Conservation (phyloP, 2,888 invertebrate species). For the Calameuta idolon region DNA sequence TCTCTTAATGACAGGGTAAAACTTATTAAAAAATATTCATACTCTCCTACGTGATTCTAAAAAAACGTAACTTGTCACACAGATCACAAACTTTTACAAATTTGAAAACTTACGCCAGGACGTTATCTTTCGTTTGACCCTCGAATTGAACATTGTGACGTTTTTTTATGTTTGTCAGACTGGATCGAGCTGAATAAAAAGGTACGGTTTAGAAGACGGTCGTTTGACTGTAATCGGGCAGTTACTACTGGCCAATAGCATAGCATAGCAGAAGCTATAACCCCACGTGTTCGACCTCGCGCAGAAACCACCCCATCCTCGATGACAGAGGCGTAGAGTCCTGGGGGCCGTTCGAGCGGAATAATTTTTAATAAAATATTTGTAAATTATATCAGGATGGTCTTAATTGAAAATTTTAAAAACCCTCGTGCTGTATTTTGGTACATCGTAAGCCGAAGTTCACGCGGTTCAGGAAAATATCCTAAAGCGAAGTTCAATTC, state of each 20-base stretch:
- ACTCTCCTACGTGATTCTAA: background rate
- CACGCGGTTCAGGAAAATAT: background rate
- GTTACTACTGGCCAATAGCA: slow-evolving; percentile 4
- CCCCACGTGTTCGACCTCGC: slow-evolving; percentile 9
- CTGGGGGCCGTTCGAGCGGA: background rate
- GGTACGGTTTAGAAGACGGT: background rate
- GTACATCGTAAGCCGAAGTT: background rate
- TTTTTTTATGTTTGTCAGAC: background rate
- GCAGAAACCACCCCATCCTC: slow-evolving; percentile 7
- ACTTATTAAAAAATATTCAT: background rate
- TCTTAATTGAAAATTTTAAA: background rate
- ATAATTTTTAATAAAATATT: background rate
- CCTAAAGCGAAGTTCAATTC: background rate
- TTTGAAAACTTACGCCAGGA: slow-evolving; percentile 18
- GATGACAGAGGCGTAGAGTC: background rate
- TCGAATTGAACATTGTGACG: slow-evolving; percentile 19
- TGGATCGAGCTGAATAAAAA: background rate
- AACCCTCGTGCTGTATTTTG: background rate
- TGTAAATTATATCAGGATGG: background rate
- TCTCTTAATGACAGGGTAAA: background rate
- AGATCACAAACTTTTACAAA: background rate
- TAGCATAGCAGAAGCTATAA: background rate
- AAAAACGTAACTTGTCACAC: background rate
- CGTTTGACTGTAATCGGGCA: background rate
- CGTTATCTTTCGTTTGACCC: slow-evolving; percentile 18